Conservation (phyloP, 2,888 invertebrate species). For the Rutpela maculata region DNA sequence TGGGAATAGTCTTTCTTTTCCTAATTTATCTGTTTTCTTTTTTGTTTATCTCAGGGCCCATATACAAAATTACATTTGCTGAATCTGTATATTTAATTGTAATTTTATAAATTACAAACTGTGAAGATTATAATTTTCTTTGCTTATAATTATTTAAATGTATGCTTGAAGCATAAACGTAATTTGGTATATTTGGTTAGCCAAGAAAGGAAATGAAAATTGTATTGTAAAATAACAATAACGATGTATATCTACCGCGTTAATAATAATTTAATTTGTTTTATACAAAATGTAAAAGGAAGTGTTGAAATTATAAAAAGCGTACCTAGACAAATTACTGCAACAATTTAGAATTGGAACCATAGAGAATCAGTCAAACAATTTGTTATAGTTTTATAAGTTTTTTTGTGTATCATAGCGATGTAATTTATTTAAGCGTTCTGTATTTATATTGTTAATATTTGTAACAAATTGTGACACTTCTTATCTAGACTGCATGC, state of each 20-base stretch:
- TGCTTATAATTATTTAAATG: too few species aligned
- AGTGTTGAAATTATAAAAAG: neutral
- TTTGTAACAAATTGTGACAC: neutral
- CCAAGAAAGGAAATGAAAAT: neutral
- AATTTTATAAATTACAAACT: too few species aligned
- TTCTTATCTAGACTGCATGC: too few species aligned
- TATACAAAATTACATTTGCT: too few species aligned
- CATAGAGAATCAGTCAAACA: constrained; percentile 9
- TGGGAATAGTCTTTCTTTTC: too few species aligned
- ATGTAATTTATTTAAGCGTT: neutral
- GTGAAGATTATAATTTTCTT: too few species aligned
- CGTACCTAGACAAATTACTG: neutral
- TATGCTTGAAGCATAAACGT: neutral
- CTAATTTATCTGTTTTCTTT: too few species aligned
- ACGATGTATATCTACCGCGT: neutral
- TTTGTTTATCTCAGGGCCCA: too few species aligned
- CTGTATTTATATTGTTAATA: neutral
- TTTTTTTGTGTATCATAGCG: neutral
- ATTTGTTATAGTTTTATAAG: constrained; percentile 13
- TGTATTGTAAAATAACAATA: neutral
- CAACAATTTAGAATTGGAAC: neutral
- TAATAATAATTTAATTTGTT: neutral
- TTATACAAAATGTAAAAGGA: neutral
- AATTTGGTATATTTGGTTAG: neutral
- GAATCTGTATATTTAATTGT: too few species aligned